Base-by-base conservation (phyloP, 2,888 invertebrate species). In the Drosophila basisetae region DNA sequence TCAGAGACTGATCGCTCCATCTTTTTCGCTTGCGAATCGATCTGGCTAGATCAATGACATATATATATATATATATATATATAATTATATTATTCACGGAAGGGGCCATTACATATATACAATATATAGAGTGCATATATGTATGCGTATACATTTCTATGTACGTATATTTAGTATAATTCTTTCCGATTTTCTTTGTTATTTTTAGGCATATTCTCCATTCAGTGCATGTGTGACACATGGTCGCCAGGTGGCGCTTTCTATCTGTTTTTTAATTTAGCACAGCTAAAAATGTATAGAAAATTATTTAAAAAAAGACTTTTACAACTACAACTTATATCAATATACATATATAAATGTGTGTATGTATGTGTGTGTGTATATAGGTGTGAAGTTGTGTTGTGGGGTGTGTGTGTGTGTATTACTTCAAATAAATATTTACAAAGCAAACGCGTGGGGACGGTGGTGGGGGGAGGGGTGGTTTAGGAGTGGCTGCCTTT, bases 401-500 rank as follows among this genome's bases (percentile, higher is more conserved):
- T 52, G 60, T 54, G 47, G 58, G 39, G 52, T 54, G 64, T 62
- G 49, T 60, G 56, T 66, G 67, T 69, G 35, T 55, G 66, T 70
- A 68, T 71, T 72, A 78, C 72, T 85, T 88, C 82, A 88, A 88
- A 85, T 88, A 88, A 85, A 85, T 85, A 85, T 85, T 85, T 85
- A 85, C 84, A 85, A 84, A 88, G 80, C 87, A 86, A 71, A 69
- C 43, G 73, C 65, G 65, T 54, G 41, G 25, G 55, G 30, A 41
- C 25, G 54, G n/a, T 2, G n/a, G 7, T 0, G 31, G 31, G 7
- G 59, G 41, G 55, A 22, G 11, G 18, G 31, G 52, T 25, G 39
- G 10, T 22, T 3, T 18, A 18, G 28, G 30, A 31, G 25, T 11
- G 39, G 43, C 50, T 52, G 61, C 50, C 35, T 39, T 55, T 72